Percentiles rank a stretch among this genome's conserved stretches.
phyloP scores from a whole-genome alignment of 2,113 vertebrate genomes.

The Chaenocephalus aceratus region DNA sequence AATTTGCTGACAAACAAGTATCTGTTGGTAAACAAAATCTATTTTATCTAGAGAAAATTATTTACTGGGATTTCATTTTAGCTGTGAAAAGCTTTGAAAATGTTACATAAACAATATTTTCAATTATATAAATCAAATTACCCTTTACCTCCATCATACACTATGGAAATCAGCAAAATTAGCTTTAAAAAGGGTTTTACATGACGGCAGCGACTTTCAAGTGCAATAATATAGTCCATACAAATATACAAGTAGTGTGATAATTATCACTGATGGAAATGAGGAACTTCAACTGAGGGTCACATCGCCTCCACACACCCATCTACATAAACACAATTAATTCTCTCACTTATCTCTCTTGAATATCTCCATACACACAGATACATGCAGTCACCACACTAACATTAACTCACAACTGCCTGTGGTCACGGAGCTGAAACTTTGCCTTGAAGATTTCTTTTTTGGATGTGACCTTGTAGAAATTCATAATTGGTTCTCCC shows the following conservation, averaged over 20 bases:
- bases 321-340: not conserved
- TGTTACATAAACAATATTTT: not conserved
- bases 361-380: not conserved
- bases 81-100: not conserved
- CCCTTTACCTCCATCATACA: conserved; percentile 5
- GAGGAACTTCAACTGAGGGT: conserved; percentile 22
- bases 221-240: not conserved
- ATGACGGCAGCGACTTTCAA: not conserved
- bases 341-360: not conserved
- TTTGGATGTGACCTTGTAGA: too few species aligned
- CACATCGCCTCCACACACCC: conserved; percentile 3
- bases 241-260: not conserved
- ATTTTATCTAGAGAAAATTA: not conserved
- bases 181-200: conserved; percentile 2
- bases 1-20: too few species aligned
- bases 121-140: conserved; percentile 6
- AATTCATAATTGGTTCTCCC: not conserved
- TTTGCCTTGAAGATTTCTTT: not conserved
- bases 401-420: conserved; percentile 15
- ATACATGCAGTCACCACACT: not conserved
- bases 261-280: conserved; percentile 15
- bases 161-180: not conserved
- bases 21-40: not conserved
- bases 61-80: not conserved
- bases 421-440: conserved; percentile 30